A percentile compares a stretch with the other conserved stretches of the same genome.
Conservation (phyloP, 2,888 invertebrate species). For the Patella ulyssiponensis region DNA sequence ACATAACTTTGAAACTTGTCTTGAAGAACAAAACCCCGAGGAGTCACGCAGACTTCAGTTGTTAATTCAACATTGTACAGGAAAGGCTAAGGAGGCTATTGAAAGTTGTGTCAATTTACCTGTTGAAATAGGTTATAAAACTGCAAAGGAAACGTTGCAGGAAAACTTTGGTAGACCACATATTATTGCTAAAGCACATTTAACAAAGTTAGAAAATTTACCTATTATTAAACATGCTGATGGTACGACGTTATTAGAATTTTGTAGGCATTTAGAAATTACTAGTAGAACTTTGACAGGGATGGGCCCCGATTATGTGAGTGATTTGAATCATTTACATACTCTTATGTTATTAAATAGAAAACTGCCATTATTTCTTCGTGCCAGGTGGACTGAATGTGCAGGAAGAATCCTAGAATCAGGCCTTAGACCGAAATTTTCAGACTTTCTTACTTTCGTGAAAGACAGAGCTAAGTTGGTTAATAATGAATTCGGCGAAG, state of each 20-base stretch:
- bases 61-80: not conserved
- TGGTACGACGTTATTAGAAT: not conserved
- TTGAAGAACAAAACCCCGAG: not conserved
- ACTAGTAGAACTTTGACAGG: not conserved
- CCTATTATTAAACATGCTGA: not conserved
- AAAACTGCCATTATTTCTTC: not conserved
- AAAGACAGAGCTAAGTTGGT: not conserved
- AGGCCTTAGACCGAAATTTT: not conserved
- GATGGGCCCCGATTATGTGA: not conserved
- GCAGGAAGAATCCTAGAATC: not conserved
- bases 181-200: not conserved
- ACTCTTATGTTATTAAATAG: not conserved
- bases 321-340: not conserved
- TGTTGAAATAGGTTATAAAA: not conserved
- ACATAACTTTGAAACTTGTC: not conserved
- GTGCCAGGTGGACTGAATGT: not conserved
- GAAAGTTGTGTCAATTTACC: slow-evolving; percentile 5
- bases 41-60: not conserved
- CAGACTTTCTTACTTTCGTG: not conserved
- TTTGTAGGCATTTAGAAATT: slow-evolving; percentile 1
- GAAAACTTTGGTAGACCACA: not conserved
- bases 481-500: not conserved
- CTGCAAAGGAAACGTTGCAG: not conserved
- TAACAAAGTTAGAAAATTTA: not conserved
- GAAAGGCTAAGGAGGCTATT: not conserved